phyloP scores from a whole-genome alignment of 2,113 vertebrate genomes.

The Orycteropus afer region DNA sequence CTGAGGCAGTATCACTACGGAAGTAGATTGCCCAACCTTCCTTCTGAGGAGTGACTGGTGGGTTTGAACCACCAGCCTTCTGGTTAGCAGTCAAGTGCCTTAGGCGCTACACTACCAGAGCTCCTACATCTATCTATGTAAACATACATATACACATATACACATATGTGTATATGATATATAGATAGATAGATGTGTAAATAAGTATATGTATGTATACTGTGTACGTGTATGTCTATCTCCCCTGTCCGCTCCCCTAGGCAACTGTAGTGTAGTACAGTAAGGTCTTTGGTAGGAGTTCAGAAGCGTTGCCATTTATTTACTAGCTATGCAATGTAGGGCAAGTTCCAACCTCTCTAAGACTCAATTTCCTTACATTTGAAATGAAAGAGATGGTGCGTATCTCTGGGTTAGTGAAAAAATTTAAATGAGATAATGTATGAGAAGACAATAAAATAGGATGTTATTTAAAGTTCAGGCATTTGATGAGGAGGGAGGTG shows the following conservation, averaged over 20 bases:
- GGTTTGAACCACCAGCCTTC: too few relatives aligned
- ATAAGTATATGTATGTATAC: background rate
- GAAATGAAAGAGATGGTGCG: background rate
- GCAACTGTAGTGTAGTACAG: background rate
- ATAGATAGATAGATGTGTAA: background rate
- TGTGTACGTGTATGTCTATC: background rate
- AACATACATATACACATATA: background rate
- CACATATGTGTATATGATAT: background rate
- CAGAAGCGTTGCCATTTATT: background rate
- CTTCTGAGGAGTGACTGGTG: too few relatives aligned
- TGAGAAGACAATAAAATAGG: background rate
- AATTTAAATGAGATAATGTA: background rate
- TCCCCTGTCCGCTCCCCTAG: background rate
- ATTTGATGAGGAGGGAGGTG: background rate
- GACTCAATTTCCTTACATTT: background rate
- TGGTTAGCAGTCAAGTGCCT: too few relatives aligned
- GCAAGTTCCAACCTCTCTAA: background rate
- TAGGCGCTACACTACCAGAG: too few relatives aligned
- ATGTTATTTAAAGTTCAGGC: slow-evolving; percentile 22
- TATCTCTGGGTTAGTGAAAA: background rate
- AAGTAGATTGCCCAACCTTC: too few relatives aligned
- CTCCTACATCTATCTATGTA: too few relatives aligned
- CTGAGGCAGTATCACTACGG: too few relatives aligned
- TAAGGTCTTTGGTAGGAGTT: background rate
- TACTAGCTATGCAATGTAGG: background rate